Evolutionary conservation across 1,140 invertebrate species (phyloP).

Genomic region (Andricus grossulariae): DNA sequence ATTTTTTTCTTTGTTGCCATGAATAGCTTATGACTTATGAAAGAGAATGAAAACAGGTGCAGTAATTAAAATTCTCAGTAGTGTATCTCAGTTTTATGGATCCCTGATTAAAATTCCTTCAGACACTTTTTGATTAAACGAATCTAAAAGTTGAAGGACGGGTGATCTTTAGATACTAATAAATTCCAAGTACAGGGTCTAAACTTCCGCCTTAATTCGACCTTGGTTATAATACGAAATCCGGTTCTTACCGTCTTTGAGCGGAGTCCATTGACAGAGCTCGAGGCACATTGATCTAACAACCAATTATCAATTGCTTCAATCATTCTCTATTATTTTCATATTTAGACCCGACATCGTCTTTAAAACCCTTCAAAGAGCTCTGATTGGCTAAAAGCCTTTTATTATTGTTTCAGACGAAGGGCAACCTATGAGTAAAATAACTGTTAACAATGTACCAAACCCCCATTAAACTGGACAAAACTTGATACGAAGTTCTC

Average conservation of each 20-base stretch:
- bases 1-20: no score
- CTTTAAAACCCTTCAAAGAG: constrained; percentile 21
- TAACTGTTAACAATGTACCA: no score
- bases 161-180: constrained; percentile 1
- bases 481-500: no score
- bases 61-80: no score
- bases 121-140: no score
- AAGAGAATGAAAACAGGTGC: no score
- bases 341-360: constrained; percentile 16
- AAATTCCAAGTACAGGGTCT: constrained; percentile 2
- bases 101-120: no score
- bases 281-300: constrained; percentile 29
- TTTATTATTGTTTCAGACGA: constrained; percentile 20
- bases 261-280: constrained; percentile 22
- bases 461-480: no score
- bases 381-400: constrained; percentile 23
- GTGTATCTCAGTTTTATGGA: no score
- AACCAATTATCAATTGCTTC: constrained; percentile 29
- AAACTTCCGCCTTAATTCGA: constrained; percentile 24
- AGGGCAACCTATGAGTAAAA: constrained; percentile 9
- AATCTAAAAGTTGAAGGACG: constrained; percentile 5
- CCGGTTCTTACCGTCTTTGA: constrained; percentile 4
- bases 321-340: constrained; percentile 30
- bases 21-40: no score
- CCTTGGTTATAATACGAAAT: constrained; percentile 23